These are phyloP conservation scores for Drosophila santomea DNA, from an alignment of 1,140 invertebrate species.

Conservation along the genomic window DNA sequence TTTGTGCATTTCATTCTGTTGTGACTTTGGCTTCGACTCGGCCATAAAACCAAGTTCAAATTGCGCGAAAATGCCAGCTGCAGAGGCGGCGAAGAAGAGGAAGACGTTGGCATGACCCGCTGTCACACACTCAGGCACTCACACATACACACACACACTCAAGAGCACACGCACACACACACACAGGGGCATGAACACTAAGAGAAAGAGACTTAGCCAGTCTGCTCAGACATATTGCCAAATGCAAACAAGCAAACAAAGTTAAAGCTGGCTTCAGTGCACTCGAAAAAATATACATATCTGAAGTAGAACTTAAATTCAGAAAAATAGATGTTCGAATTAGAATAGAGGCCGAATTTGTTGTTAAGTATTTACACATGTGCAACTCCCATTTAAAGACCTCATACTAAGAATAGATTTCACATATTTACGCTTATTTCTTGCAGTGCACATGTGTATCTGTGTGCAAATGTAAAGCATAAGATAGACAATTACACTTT, in stretches of 20 bases:
- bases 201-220: conserved; percentile 33
- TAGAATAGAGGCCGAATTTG: no score
- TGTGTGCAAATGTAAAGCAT: conserved; percentile 65
- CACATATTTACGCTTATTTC: background rate
- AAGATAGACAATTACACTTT: conserved; percentile 82
- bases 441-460: conserved; percentile 23
- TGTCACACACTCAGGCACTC: conserved; percentile 51
- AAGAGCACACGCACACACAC: conserved; percentile 11
- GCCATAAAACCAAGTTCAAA: conserved; percentile 52
- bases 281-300: background rate
- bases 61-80: conserved; percentile 32
- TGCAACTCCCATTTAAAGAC: no score
- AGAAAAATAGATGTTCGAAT: background rate
- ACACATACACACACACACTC: conserved; percentile 28
- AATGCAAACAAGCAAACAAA: conserved; percentile 61
- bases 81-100: conserved; percentile 6
- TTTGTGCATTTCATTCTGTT: conserved; percentile 15
- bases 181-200: conserved; percentile 4
- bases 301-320: background rate
- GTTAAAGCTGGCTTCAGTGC: conserved; percentile 38
- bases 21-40: conserved; percentile 32
- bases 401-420: no score
- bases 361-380: no score
- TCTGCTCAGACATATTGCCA: conserved; percentile 37
- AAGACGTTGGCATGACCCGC: conserved; percentile 49